A percentile compares a stretch with the other conserved stretches of the same genome.
phyloP scores from a whole-genome alignment of 2,113 vertebrate genomes.

The Serinus canaria region DNA sequence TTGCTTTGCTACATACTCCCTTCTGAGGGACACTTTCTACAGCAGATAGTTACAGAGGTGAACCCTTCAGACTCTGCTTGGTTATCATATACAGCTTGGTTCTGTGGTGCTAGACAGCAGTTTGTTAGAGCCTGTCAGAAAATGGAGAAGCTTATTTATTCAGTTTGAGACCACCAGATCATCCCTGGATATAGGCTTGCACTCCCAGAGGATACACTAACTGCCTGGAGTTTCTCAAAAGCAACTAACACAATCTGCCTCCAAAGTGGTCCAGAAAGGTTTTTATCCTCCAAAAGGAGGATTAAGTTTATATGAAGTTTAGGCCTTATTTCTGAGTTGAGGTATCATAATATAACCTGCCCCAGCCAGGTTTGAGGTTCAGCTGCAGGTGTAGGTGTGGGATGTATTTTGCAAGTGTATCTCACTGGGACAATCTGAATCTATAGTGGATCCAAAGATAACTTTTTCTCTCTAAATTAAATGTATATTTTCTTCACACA shows the following conservation, averaged over 20 bases:
- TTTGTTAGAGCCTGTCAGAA: not conserved
- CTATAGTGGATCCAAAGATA: not conserved
- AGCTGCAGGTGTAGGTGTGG: not conserved
- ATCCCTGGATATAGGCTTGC: not conserved
- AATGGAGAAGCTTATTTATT: not conserved
- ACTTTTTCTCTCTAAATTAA: not conserved
- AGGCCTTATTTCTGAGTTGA: not conserved
- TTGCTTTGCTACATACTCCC: not conserved
- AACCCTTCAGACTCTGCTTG: not conserved
- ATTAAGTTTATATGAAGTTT: not conserved
- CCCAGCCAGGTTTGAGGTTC: not conserved
- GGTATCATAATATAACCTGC: not conserved
- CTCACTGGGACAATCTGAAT: not conserved
- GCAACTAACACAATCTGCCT: not conserved
- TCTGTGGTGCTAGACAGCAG: not conserved
- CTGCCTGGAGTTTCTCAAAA: not conserved
- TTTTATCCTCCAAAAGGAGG: not conserved
- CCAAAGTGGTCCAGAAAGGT: not conserved
- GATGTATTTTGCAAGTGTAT: not conserved
- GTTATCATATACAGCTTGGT: not conserved
- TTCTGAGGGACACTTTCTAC: not conserved
- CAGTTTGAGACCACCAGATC: not conserved
- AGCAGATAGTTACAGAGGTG: not conserved
- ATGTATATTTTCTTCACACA: not conserved
- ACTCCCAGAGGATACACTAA: accelerated